These are phyloP conservation scores for Phenganax stokvisi DNA, from an alignment of 92 coral and sea anemone species.

Conservation along the genomic window DNA sequence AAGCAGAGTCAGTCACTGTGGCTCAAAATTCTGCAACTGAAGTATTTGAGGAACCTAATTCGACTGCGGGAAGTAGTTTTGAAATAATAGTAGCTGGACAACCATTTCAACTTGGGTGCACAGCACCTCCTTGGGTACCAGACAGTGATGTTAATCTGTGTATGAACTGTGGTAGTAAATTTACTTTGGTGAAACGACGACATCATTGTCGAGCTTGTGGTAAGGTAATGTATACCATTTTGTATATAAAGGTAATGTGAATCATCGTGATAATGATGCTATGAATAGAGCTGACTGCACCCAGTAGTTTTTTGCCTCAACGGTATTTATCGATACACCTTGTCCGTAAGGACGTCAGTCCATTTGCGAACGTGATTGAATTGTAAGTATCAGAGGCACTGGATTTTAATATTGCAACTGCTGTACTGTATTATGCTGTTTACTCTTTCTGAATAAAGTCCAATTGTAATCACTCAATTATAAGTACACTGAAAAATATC, in stretches of 20 bases:
- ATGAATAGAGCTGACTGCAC: not conserved
- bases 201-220: conserved; percentile 99
- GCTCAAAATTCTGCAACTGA: conserved; percentile 27
- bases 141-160: conserved; percentile 81
- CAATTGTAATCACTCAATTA: no score
- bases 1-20: conserved; percentile 15
- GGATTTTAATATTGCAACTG: no score
- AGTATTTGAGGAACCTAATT: conserved; percentile 5
- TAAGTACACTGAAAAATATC: no score
- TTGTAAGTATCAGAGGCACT: no score
- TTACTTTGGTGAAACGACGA: conserved; percentile 66
- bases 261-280: not conserved
- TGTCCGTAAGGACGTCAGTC: no score
- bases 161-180: conserved; percentile 87
- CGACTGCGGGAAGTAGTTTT: not conserved
- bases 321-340: no score
- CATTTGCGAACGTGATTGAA: no score
- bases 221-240: conserved; percentile 54
- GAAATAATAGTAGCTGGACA: not conserved
- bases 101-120: conserved; percentile 70
- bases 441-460: no score
- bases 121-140: conserved; percentile 92
- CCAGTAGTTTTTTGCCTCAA: no score
- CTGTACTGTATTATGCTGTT: no score
- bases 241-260: not conserved